Evolutionary conservation across 2,797 vertebrate species (phyloP).

Genomic region (Bovichtus variegatus): DNA sequence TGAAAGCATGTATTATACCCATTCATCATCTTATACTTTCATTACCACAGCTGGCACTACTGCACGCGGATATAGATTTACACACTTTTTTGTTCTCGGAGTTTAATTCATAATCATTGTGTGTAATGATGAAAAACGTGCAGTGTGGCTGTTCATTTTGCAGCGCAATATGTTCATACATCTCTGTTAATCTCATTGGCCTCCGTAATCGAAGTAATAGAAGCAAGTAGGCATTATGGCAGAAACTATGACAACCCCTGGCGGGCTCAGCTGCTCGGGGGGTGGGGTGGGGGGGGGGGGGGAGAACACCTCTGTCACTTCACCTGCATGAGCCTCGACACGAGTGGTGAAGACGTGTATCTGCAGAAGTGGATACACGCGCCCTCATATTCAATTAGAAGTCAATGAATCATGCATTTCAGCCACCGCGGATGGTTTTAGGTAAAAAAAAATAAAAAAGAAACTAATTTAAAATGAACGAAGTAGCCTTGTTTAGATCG

Average conservation of each 20-base stretch:
- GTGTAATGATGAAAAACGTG: slow-evolving; percentile 84
- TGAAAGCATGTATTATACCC: slow-evolving; percentile 82
- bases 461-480: too few species aligned
- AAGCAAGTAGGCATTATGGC: slow-evolving; percentile 13
- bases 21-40: slow-evolving; percentile 85
- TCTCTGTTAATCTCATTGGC: slow-evolving; percentile 82
- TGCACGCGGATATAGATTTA: slow-evolving; percentile 74
- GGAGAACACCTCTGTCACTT: slow-evolving; percentile 5
- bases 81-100: slow-evolving; percentile 39
- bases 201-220: slow-evolving; percentile 62
- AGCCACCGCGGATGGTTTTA: background rate
- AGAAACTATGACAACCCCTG: background rate
- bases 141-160: slow-evolving; percentile 74
- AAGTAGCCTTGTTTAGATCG: background rate
- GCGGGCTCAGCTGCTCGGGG: background rate
- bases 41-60: slow-evolving; percentile 76
- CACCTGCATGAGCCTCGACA: slow-evolving; percentile 7
- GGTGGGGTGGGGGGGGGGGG: rapidly evolving
- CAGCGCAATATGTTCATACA: slow-evolving; percentile 76
- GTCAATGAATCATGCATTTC: slow-evolving; percentile 30
- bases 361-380: background rate
- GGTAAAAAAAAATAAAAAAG: background rate
- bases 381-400: slow-evolving; percentile 33
- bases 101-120: slow-evolving; percentile 85
- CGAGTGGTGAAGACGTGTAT: background rate